Conservation (phyloP, 1,140 invertebrate genomes). For the Olivierus martensii region DNA sequence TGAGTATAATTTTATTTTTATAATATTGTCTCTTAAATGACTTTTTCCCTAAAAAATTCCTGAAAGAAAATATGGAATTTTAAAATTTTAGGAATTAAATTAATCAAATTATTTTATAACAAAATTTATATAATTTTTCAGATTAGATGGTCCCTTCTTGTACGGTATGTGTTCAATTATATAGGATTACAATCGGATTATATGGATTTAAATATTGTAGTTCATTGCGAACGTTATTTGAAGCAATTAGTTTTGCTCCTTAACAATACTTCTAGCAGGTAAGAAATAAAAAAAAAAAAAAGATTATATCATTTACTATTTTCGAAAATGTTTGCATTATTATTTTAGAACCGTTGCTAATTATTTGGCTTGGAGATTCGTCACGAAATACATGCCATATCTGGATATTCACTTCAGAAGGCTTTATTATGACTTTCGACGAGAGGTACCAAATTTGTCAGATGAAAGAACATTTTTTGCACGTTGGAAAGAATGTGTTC, state of each 20-base stretch:
- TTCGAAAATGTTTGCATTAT: not conserved
- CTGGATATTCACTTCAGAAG: conserved; percentile 36
- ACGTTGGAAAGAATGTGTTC: conserved; percentile 42
- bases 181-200: conserved; percentile 23
- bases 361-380: conserved; percentile 41
- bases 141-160: conserved; percentile 33
- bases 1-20: too few relatives aligned
- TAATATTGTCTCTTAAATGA: too few relatives aligned
- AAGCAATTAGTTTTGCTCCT: conserved; percentile 32
- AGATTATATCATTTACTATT: not conserved
- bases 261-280: conserved; percentile 27
- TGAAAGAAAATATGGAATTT: too few relatives aligned
- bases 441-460: conserved; percentile 20
- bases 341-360: conserved; percentile 35
- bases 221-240: conserved; percentile 37
- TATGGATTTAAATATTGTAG: conserved; percentile 30
- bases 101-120: too few relatives aligned
- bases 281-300: not conserved
- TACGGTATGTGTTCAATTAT: conserved; percentile 29
- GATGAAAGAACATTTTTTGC: conserved; percentile 23
- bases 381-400: conserved; percentile 38
- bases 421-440: conserved; percentile 32
- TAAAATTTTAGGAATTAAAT: too few relatives aligned
- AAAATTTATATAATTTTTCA: conserved; percentile 20
- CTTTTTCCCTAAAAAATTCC: too few relatives aligned